These are phyloP conservation scores for Drosophila falleni DNA, from an alignment of 2,888 invertebrate genomes.

Conservation along the genomic window DNA sequence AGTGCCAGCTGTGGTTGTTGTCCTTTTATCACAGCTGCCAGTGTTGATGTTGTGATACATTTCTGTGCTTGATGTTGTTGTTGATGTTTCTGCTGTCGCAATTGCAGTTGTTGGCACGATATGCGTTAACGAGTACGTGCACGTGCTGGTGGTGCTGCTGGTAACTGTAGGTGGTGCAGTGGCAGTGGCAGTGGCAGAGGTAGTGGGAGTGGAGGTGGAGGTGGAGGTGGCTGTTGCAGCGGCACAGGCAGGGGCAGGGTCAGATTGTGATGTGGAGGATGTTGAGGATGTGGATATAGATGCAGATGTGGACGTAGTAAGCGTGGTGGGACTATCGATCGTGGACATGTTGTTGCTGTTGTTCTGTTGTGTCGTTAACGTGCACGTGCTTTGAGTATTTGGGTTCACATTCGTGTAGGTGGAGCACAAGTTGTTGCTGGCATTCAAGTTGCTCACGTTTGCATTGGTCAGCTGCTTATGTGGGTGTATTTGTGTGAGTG, in stretches of 20 bases:
- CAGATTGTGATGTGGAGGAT: constrained; percentile 39
- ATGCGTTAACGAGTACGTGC: constrained; percentile 70
- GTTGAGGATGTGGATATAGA: constrained; percentile 25
- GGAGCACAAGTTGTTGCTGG: constrained; percentile 49
- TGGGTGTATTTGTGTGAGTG: neutral
- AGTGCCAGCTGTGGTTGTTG: constrained; percentile 36
- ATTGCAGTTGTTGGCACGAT: constrained; percentile 55
- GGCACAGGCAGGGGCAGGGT: constrained; percentile 36
- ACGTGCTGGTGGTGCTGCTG: constrained; percentile 65
- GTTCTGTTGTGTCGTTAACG: constrained; percentile 60
- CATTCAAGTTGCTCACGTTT: constrained; percentile 36
- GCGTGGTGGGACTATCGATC: constrained; percentile 34
- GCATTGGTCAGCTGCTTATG: constrained; percentile 65
- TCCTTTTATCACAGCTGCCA: constrained; percentile 24
- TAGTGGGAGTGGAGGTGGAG: constrained; percentile 27
- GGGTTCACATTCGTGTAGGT: constrained; percentile 47
- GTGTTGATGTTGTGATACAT: constrained; percentile 53
- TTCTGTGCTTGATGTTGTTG: constrained; percentile 46
- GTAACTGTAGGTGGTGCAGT: constrained; percentile 57
- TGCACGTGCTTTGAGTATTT: constrained; percentile 75
- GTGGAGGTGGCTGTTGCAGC: constrained; percentile 20
- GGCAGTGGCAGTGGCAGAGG: constrained; percentile 35
- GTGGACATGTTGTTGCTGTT: constrained; percentile 44
- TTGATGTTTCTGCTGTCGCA: constrained; percentile 26
- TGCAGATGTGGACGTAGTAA: constrained; percentile 6